These are phyloP conservation scores for Sebastes fasciatus DNA, from an alignment of 2,113 vertebrate species.

Conservation along the genomic window DNA sequence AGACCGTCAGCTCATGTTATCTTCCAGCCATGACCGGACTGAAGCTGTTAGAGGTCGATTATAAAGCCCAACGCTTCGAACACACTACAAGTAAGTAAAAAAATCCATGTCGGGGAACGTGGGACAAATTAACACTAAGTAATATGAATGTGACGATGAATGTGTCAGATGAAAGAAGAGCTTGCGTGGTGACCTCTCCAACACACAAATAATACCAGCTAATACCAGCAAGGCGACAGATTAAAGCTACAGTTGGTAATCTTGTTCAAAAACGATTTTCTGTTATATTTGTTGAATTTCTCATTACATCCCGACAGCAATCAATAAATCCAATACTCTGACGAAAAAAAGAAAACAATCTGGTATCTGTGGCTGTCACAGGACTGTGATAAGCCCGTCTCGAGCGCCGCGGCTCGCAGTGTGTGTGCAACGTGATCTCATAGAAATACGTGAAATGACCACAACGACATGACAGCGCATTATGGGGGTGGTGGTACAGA, in stretches of 20 bases:
- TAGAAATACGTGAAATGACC: too few species aligned
- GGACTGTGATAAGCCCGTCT: too few species aligned
- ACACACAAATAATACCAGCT: slow-evolving; percentile 17
- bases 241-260: neutral
- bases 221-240: slow-evolving; percentile 2
- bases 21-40: neutral
- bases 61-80: neutral
- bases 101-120: neutral
- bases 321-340: too few species aligned
- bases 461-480: too few species aligned
- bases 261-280: too few species aligned
- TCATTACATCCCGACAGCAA: too few species aligned
- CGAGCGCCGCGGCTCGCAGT: too few species aligned
- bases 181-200: slow-evolving; percentile 3
- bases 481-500: too few species aligned
- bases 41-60: neutral
- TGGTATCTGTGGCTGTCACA: too few species aligned
- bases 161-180: slow-evolving; percentile 7
- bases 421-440: too few species aligned
- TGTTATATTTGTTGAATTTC: too few species aligned
- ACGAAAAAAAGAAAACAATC: too few species aligned
- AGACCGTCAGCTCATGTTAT: neutral
- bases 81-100: neutral
- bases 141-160: slow-evolving; percentile 12
- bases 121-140: slow-evolving; percentile 13